Evolutionary conservation across 2,888 invertebrate genomes (phyloP), one percentile per base, ranked within the genome.

Genomic region (Epistrophe eligans): DNA sequence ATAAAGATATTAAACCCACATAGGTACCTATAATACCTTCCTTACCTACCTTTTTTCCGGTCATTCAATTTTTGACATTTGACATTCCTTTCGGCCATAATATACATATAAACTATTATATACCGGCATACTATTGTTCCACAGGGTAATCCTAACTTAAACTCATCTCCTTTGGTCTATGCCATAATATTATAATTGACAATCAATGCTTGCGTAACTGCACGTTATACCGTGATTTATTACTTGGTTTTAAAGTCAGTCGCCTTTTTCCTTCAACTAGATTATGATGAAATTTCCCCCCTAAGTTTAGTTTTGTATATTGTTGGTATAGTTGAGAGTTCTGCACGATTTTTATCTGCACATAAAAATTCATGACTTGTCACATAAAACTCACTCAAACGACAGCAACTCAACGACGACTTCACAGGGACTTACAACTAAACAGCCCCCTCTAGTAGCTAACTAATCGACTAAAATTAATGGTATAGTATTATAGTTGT

Each of bases 351-450:
- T 76, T 79, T 83, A 83, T 83, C 87, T 82, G 62, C 32, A 62
- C 72, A 81, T 82, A 85, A 81, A 82, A 85, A 82, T 85, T 77
- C 87, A 83, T 83, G 87, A 83, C 87, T 83, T 83, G 87, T 87
- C 87, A 87, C 87, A 87, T 76, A 83, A 82, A 87, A 67, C 76
- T 76, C 76, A 60, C 73, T 45, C 62, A 81, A 67, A 77, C 77
- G 66, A 82, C 62, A 74, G 50, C 66, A 57, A 43, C 55, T 55
- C 70, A 70, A 60, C 62, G 52, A 40, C 71, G 24, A 24, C 24
- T 24, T 38, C 15, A 0, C 15, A 15, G 13, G 24, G 48, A 32
- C 4, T 17, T 9, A 15, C 19, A 38, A 13, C 38, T 10, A 55
- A 45, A 66, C 24, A 35, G 35, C 71, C 64, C 71, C 76, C 57